Conservation (phyloP, 2,888 invertebrate genomes). For the Alsophila aescularia region DNA sequence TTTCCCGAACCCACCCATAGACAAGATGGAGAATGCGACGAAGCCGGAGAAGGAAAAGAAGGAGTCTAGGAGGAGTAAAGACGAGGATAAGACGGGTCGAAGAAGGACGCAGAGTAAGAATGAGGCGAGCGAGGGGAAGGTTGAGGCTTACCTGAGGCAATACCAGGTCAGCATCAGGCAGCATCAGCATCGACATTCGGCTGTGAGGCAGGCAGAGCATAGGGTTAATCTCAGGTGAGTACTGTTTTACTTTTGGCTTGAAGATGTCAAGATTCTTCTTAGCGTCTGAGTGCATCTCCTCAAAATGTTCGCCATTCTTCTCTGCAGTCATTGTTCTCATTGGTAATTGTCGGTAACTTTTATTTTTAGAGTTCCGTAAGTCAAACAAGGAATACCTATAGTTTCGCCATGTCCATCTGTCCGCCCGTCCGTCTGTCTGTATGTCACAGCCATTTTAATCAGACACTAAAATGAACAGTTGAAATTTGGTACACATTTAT, state of each 20-base stretch:
- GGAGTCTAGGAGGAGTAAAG: slow-evolving; percentile 52
- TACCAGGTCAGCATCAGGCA: slow-evolving; percentile 79
- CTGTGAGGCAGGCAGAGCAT: slow-evolving; percentile 79
- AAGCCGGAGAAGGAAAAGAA: slow-evolving; percentile 57
- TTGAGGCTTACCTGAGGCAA: slow-evolving; percentile 78
- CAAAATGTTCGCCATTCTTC: too few relatives aligned
- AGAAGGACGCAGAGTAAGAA: slow-evolving; percentile 56
- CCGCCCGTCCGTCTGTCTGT: too few relatives aligned
- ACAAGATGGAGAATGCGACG: slow-evolving; percentile 61
- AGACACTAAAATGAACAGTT: too few relatives aligned
- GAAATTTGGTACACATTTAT: too few relatives aligned
- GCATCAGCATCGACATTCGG: slow-evolving; percentile 76
- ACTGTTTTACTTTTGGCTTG: background rate
- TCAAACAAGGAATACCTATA: too few relatives aligned
- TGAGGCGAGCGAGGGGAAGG: slow-evolving; percentile 72
- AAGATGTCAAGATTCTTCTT: too few relatives aligned
- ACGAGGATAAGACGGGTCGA: slow-evolving; percentile 48
- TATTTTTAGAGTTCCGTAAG: too few relatives aligned
- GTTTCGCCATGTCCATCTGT: too few relatives aligned
- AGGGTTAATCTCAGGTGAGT: slow-evolving; percentile 76
- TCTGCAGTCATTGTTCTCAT: too few relatives aligned
- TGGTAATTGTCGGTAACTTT: too few relatives aligned
- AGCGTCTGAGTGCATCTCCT: too few relatives aligned
- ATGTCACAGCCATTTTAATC: too few relatives aligned
- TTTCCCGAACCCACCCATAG: slow-evolving; percentile 57